These are phyloP conservation scores for Columba guinea DNA, from an alignment of 2,797 vertebrate genomes.

Conservation along the genomic window DNA sequence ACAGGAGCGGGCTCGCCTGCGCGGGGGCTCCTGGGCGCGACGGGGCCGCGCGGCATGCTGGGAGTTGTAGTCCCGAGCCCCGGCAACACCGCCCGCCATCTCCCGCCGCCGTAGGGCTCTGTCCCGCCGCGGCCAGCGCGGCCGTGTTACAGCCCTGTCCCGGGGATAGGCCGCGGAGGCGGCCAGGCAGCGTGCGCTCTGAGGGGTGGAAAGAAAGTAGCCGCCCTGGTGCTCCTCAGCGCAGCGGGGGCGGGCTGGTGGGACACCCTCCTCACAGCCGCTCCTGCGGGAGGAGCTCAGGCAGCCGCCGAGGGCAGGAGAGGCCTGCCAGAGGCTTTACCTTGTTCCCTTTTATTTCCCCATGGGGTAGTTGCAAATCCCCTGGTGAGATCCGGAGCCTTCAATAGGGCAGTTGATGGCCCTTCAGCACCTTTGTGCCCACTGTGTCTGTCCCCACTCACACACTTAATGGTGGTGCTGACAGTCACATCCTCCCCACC, in stretches of 20 bases:
- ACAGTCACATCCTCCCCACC: too few relatives aligned
- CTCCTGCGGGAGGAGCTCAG: rapidly evolving
- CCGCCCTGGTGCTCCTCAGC: rapidly evolving
- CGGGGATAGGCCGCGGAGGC: not conserved
- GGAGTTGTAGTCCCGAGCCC: not conserved
- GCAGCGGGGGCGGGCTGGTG: not conserved
- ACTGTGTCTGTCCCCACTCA: too few relatives aligned
- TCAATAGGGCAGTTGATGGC: too few relatives aligned
- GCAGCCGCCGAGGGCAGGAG: rapidly evolving
- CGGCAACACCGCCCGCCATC: rapidly evolving
- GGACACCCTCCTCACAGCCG: too few relatives aligned
- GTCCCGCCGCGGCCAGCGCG: rapidly evolving
- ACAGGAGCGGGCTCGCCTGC: rapidly evolving
- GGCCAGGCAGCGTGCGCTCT: not conserved
- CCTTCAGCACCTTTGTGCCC: too few relatives aligned
- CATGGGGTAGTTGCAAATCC: too few relatives aligned
- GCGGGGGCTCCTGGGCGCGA: rapidly evolving
- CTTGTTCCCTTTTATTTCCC: too few relatives aligned
- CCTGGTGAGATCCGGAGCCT: too few relatives aligned
- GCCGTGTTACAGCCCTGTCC: rapidly evolving
- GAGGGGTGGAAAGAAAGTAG: too few relatives aligned
- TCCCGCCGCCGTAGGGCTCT: too few relatives aligned
- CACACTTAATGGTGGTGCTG: too few relatives aligned
- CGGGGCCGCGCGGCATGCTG: not conserved
- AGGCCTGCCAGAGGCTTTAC: too few relatives aligned